Evolutionary conservation across 2,888 invertebrate genomes (phyloP).

Genomic region (Pachycephus smyrnensis): DNA sequence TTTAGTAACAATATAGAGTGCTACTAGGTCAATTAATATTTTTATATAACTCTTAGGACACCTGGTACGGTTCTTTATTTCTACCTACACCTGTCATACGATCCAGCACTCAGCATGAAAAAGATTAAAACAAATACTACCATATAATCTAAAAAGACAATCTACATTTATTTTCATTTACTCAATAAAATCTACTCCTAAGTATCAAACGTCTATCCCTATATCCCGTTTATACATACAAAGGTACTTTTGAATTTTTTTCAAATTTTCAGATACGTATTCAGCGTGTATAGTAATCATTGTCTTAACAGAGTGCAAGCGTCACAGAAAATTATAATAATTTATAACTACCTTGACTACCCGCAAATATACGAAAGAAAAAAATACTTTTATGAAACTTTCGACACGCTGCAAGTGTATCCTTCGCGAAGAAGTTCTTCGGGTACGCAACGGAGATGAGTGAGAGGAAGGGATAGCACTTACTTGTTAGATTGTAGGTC

Average conservation of each 20-base stretch:
- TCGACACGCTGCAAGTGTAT: not conserved
- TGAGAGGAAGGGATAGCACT: conserved; percentile 39
- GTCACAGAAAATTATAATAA: no score
- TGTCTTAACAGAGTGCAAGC: no score
- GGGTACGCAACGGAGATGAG: not conserved
- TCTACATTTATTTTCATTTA: not conserved
- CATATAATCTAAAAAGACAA: not conserved
- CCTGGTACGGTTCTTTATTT: not conserved
- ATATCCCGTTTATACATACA: no score
- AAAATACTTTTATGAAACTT: not conserved
- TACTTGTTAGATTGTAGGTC: conserved; percentile 60
- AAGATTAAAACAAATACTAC: not conserved
- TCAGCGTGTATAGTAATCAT: no score
- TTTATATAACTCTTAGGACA: not conserved
- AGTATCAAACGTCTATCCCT: no score
- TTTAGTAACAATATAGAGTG: not conserved
- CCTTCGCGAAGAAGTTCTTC: not conserved
- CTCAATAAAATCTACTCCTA: no score
- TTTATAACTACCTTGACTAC: no score
- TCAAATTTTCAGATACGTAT: no score
- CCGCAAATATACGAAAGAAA: not conserved
- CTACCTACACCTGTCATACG: not conserved
- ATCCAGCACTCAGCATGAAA: not conserved
- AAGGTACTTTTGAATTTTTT: no score
- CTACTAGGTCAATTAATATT: not conserved